A percentile compares a stretch with the other conserved stretches of the same genome.
These are phyloP conservation scores for Neodon shergylaensis DNA, from an alignment of 2,113 vertebrate species.

Conservation along the genomic window DNA sequence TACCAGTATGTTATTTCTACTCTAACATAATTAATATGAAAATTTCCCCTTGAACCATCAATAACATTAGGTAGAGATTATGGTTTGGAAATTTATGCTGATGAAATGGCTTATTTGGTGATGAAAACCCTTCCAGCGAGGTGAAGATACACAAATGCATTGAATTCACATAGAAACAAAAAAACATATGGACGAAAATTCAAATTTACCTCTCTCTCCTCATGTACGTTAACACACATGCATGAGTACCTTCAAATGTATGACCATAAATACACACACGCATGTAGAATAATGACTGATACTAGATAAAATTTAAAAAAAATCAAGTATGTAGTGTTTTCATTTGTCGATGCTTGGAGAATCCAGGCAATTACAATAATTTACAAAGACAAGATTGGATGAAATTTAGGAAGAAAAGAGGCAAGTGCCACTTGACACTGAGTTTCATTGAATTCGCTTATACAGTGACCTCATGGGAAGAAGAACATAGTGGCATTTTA, in stretches of 20 bases:
- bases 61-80: not conserved
- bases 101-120: not conserved
- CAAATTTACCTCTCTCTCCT: not conserved
- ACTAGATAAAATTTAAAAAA: not conserved
- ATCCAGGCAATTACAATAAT: not conserved
- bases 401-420: conserved; percentile 3
- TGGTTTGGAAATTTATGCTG: not conserved
- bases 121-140: not conserved
- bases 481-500: not conserved
- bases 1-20: not conserved
- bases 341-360: not conserved
- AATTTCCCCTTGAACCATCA: not conserved
- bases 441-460: not conserved
- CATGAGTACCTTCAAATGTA: not conserved
- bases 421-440: not conserved
- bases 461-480: not conserved
- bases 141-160: not conserved
- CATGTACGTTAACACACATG: not conserved
- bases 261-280: too few relatives aligned
- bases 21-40: not conserved
- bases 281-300: not conserved
- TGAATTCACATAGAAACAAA: not conserved
- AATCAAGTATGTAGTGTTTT: not conserved
- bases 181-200: not conserved
- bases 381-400: not conserved